phyloP scores from a whole-genome alignment of 2,888 invertebrate genomes.

The Saturnia pavonia region DNA sequence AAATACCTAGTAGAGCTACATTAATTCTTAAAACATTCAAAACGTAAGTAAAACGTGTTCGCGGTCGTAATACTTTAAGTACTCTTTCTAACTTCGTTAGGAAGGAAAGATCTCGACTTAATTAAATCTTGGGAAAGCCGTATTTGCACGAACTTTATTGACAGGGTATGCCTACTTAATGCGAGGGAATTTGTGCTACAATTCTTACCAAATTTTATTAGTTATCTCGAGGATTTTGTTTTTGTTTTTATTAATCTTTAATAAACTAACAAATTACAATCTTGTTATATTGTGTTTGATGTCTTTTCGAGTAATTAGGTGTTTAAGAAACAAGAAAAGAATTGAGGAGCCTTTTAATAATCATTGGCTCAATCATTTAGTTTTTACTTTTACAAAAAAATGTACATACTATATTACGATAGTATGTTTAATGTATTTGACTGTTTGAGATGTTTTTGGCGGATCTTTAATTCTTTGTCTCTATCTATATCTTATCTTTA shows the following conservation, averaged over 20 bases:
- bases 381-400: too few relatives aligned
- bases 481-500: too few relatives aligned
- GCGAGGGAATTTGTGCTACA: not conserved
- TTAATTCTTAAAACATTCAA: not conserved
- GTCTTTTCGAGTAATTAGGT: too few relatives aligned
- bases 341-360: too few relatives aligned
- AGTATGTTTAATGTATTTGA: not conserved
- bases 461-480: too few relatives aligned
- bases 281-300: not conserved
- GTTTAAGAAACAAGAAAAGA: too few relatives aligned
- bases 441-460: too few relatives aligned
- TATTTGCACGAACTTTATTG: slow-evolving; percentile 12
- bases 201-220: not conserved
- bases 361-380: too few relatives aligned
- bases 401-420: too few relatives aligned
- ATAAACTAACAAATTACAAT: not conserved
- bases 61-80: not conserved
- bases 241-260: not conserved
- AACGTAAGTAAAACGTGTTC: not conserved
- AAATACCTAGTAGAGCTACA: not conserved
- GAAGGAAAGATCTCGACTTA: slow-evolving; percentile 20
- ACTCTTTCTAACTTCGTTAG: not conserved
- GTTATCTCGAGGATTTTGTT: not conserved
- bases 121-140: slow-evolving; percentile 21
- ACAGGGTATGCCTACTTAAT: not conserved